Evolutionary conservation across 37 sponge, comb jelly and placozoan species (phyloP).

Genomic region (Mnemiopsis leidyi): DNA sequence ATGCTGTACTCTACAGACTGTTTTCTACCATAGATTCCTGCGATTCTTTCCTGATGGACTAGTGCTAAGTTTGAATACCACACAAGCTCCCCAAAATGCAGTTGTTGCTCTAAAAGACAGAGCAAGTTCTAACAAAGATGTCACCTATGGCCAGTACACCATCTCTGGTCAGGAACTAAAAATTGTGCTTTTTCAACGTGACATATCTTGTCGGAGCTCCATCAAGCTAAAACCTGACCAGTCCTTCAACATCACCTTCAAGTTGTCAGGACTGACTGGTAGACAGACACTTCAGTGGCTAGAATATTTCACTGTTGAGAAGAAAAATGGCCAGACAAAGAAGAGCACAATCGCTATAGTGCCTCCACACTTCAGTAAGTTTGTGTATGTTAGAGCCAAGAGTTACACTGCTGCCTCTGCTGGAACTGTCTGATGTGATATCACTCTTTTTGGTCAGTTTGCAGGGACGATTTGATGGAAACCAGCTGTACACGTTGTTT

Average conservation of each 20-base stretch:
- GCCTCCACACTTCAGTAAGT: slow-evolving; percentile 51
- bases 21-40: slow-evolving; percentile 49
- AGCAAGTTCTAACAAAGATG: slow-evolving; percentile 42
- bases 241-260: slow-evolving; percentile 14
- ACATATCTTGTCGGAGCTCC: neutral
- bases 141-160: slow-evolving; percentile 39
- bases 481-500: no score
- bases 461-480: no score
- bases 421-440: neutral
- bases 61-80: neutral
- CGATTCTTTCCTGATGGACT: slow-evolving; percentile 55
- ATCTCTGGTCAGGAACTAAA: neutral
- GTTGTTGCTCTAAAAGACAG: slow-evolving; percentile 31
- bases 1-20: slow-evolving; percentile 53
- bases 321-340: neutral
- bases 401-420: slow-evolving; percentile 41
- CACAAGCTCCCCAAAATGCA: slow-evolving; percentile 9
- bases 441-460: neutral
- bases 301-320: slow-evolving; percentile 20
- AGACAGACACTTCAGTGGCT: slow-evolving; percentile 11
- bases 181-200: neutral
- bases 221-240: slow-evolving; percentile 42
- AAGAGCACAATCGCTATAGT: slow-evolving; percentile 13
- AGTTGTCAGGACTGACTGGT: neutral
- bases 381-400: slow-evolving; percentile 10